Evolutionary conservation across 2,113 vertebrate species (phyloP), one percentile per base, ranked within the genome.

Genomic region (Himantopus leucocephalus): DNA sequence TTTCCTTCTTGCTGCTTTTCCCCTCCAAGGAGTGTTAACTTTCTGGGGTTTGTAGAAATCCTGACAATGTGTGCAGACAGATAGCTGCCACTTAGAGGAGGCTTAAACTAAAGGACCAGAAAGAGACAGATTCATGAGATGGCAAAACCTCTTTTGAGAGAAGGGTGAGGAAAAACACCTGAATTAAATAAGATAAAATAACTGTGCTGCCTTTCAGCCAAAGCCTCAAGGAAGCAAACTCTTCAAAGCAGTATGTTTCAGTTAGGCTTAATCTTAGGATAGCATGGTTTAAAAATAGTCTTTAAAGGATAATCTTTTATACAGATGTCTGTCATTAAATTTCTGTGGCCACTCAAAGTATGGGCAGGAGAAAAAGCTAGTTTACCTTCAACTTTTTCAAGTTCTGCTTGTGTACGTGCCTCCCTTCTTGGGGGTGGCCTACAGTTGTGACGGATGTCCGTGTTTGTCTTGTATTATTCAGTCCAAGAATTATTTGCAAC

Each of bases 1-100:
- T 97, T 97, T 96, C 73, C 79, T 93, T 96, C 85, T 94, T 95
- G 86, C 95, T 97, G 96, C 95, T 95, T 96, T 94, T 66, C 45
- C 80, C 81, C 81, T 92, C 95, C 59, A 34, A 96, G 81, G 59
- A 90, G 70, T 30, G 63, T 85, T 59, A 74, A 94, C 92, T 87
- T 95, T 83, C 91, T 91, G 84, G 76, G 52, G 56, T 92, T 79
- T 66, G 45, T 76, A 70, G 95, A 95, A 88, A 88, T 91, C 83
- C 63, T 5, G 10, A 34, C 67, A 53, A 41, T 35, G 77, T 72
- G 64, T 91, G 91, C 87, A 74, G 88, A 27, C 64, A 52, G 91
- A n/a, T 18, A 27, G 79, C 82, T 88, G 85, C 92, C 21, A 8
- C 74, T 81, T 24, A 58, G 56, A 92, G 73, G 76, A 94, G 76